phyloP scores from a whole-genome alignment of 2,888 invertebrate species.

The Philereme transversata region DNA sequence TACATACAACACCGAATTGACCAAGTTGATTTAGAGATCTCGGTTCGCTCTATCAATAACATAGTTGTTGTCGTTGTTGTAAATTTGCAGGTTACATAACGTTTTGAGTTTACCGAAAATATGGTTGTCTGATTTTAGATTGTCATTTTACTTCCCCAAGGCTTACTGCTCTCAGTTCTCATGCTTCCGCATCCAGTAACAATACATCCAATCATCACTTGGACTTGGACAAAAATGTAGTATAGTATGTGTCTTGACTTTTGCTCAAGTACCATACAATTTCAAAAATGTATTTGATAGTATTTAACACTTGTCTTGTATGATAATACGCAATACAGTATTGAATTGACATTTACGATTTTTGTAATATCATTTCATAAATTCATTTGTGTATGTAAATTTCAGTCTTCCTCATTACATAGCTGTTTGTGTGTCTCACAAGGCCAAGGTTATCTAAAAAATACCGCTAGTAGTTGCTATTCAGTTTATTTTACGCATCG shows the following conservation, averaged over 20 bases:
- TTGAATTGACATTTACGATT: constrained; percentile 25
- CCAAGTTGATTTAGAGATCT: too few species aligned
- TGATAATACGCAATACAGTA: constrained; percentile 10
- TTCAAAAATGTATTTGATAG: constrained; percentile 3
- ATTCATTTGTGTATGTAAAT: constrained; percentile 41
- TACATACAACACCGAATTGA: too few species aligned
- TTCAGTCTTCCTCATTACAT: constrained; percentile 65
- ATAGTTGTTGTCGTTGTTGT: too few species aligned
- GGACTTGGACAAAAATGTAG: not conserved
- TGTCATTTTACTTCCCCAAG: constrained; percentile 24
- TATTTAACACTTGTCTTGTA: constrained; percentile 4
- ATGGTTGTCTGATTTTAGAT: constrained; percentile 18
- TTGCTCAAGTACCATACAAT: not conserved
- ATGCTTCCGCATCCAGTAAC: constrained; percentile 30
- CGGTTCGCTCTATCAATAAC: too few species aligned
- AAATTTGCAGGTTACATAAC: constrained; percentile 19
- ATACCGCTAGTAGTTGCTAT: constrained; percentile 48
- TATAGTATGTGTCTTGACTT: not conserved
- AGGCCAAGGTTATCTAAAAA: constrained; percentile 67
- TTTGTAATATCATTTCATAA: constrained; percentile 27
- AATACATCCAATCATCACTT: constrained; percentile 6
- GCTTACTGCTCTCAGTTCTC: constrained; percentile 13
- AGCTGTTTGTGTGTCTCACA: constrained; percentile 55
- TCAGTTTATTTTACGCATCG: constrained; percentile 41
- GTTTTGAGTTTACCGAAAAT: constrained; percentile 24